These are phyloP conservation scores for Pluvianellus socialis DNA, from an alignment of 2,113 vertebrate species.

Conservation along the genomic window DNA sequence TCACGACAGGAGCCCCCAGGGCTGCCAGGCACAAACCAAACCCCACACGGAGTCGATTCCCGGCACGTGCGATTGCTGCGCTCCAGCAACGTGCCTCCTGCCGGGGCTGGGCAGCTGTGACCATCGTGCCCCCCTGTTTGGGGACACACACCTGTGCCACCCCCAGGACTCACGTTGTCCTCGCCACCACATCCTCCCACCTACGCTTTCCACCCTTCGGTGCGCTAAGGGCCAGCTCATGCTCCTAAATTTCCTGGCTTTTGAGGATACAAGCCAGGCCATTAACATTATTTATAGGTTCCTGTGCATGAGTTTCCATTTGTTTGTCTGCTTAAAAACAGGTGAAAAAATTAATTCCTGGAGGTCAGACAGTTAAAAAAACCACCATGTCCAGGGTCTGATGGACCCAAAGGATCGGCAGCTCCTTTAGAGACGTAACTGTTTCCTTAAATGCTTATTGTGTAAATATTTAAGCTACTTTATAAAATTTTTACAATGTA, in stretches of 20 bases:
- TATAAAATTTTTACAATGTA: slow-evolving; percentile 51
- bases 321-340: slow-evolving; percentile 62
- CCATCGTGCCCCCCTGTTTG: rapidly evolving
- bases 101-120: background rate
- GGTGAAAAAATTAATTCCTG: slow-evolving; percentile 45
- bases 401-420: slow-evolving; percentile 20
- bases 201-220: background rate
- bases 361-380: slow-evolving; percentile 32
- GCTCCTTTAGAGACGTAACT: slow-evolving; percentile 12
- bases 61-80: background rate
- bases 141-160: background rate
- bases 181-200: background rate
- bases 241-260: slow-evolving; percentile 59
- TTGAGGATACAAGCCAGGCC: slow-evolving; percentile 51
- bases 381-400: background rate
- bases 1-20: rapidly evolving
- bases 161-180: background rate
- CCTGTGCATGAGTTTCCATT: slow-evolving; percentile 64
- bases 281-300: slow-evolving; percentile 72
- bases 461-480: slow-evolving; percentile 69
- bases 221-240: background rate
- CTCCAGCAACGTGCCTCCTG: background rate
- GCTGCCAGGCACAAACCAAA: background rate
- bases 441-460: slow-evolving; percentile 59
- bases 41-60: rapidly evolving